Conservation (phyloP, 2,797 vertebrate genomes). For the Coracias cyanogaster region DNA sequence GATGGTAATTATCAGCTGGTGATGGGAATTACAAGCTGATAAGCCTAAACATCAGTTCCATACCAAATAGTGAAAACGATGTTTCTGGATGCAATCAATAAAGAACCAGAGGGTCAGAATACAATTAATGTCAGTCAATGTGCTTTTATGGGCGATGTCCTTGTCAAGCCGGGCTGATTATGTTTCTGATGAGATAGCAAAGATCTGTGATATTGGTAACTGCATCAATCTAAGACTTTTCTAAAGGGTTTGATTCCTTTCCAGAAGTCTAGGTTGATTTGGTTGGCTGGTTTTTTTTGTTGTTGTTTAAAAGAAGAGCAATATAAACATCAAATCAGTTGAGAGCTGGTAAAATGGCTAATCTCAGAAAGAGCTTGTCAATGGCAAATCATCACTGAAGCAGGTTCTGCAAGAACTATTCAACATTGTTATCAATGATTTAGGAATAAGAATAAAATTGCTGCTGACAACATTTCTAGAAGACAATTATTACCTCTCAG, state of each 20-base stretch:
- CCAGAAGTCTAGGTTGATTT: background rate
- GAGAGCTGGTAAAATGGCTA: background rate
- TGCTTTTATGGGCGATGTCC: background rate
- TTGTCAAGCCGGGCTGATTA: conserved; percentile 4
- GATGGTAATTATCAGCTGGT: background rate
- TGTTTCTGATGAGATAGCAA: background rate
- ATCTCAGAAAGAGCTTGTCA: background rate
- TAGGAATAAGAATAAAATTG: background rate
- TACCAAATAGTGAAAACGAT: background rate
- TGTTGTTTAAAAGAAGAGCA: too few species aligned
- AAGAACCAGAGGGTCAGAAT: background rate
- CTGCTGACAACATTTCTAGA: background rate
- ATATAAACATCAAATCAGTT: background rate
- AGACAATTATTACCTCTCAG: background rate
- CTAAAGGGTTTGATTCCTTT: background rate
- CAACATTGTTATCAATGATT: accelerated
- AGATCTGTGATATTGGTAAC: background rate
- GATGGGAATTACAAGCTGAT: background rate
- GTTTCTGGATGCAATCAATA: conserved; percentile 1
- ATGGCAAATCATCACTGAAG: background rate
- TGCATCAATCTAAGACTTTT: background rate
- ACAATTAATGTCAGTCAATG: conserved; percentile 18
- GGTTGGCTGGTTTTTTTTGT: background rate
- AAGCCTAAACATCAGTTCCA: background rate
- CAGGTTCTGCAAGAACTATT: background rate